These are phyloP conservation scores for Xenopus laevis DNA, from an alignment of 2,113 vertebrate genomes.

Conservation along the genomic window DNA sequence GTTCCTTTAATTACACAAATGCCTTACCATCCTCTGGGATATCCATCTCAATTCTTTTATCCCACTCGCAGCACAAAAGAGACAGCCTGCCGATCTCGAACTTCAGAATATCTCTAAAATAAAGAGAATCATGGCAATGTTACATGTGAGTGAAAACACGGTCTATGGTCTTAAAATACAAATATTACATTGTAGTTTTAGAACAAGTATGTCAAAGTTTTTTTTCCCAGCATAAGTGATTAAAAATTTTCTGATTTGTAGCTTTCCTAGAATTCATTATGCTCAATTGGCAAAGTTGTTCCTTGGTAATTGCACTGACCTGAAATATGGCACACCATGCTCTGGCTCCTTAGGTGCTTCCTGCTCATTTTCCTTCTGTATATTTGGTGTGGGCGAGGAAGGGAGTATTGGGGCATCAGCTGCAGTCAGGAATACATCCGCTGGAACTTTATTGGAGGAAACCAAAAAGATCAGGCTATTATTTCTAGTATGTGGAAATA, in stretches of 20 bases:
- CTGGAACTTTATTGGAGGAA: neutral
- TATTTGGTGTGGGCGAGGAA: neutral
- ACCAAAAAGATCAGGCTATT: neutral
- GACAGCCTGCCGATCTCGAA: constrained; percentile 71
- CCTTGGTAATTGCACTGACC: constrained; percentile 50
- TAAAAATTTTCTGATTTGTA: no score
- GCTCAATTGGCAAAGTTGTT: no score
- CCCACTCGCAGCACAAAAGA: constrained; percentile 70
- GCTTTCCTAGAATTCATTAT: no score
- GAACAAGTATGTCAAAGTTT: no score
- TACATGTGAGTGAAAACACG: no score
- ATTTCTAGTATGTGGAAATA: no score
- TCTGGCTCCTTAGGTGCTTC: constrained; percentile 35
- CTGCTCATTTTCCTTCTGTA: constrained; percentile 7
- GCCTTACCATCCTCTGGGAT: constrained; percentile 88
- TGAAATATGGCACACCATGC: constrained; percentile 69
- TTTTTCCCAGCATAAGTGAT: no score
- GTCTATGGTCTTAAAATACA: no score
- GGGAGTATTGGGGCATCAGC: neutral
- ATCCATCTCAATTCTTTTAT: constrained; percentile 70
- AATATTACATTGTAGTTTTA: no score
- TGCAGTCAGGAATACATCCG: neutral
- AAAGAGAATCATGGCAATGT: neutral
- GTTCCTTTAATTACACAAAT: no score
- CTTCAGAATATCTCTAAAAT: constrained; percentile 68